phyloP scores from a whole-genome alignment of 2,113 vertebrate genomes.

The Bujurquina vittata region DNA sequence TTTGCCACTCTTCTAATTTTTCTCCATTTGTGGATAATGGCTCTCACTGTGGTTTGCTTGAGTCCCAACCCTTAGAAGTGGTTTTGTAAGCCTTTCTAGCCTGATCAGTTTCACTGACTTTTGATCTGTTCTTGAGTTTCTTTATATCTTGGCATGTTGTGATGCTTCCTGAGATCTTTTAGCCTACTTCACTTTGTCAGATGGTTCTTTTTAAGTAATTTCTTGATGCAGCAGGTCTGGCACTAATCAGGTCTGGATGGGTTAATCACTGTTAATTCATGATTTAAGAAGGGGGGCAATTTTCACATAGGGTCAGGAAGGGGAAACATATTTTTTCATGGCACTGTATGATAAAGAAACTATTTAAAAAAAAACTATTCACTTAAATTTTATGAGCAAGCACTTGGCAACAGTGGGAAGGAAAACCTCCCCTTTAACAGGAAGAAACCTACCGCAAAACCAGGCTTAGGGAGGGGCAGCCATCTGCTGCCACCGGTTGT shows the following conservation, averaged over 20 bases:
- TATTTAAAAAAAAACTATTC: too few relatives aligned
- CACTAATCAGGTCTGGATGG: background rate
- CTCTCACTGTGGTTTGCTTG: background rate
- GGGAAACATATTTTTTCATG: background rate
- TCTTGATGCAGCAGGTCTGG: too few relatives aligned
- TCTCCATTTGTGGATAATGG: background rate
- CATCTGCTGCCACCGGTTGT: too few relatives aligned
- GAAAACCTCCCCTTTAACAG: too few relatives aligned
- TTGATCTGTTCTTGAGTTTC: background rate
- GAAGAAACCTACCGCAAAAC: too few relatives aligned
- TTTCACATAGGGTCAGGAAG: background rate
- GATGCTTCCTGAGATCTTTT: background rate
- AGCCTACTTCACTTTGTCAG: background rate
- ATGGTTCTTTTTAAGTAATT: too few relatives aligned
- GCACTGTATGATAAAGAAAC: too few relatives aligned
- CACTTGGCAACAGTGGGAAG: too few relatives aligned
- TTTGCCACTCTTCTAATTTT: background rate
- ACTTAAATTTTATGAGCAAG: too few relatives aligned
- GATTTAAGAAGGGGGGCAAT: background rate
- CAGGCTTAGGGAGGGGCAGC: too few relatives aligned
- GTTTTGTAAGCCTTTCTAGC: background rate
- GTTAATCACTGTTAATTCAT: background rate
- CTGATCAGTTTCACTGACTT: background rate
- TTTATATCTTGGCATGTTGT: background rate
- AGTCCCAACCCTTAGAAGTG: background rate